Percentiles rank a stretch among this genome's conserved stretches.
These are phyloP conservation scores for Lateolabrax maculatus DNA, from an alignment of 2,797 vertebrate species.

Conservation along the genomic window DNA sequence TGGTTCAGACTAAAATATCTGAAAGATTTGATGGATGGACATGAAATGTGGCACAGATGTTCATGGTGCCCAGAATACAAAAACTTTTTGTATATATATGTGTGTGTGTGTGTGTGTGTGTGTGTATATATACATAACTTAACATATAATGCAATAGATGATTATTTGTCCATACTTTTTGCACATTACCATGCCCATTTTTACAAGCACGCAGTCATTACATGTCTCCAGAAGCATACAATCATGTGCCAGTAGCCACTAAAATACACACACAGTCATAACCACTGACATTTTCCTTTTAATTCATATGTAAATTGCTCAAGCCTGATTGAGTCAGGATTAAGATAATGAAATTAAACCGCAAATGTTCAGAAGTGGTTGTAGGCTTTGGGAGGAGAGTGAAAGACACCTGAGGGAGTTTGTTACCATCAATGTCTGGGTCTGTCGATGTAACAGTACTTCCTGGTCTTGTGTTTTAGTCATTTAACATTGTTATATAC, in stretches of 20 bases:
- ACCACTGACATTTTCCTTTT: constrained; percentile 24
- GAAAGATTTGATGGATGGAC: not conserved
- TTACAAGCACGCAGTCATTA: too few relatives aligned
- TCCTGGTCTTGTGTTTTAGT: constrained; percentile 18
- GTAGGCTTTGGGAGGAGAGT: constrained; percentile 35
- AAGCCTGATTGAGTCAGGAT: constrained; percentile 49
- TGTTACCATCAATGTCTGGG: not conserved
- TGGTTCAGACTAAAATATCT: not conserved
- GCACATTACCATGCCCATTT: too few relatives aligned
- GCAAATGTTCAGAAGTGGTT: constrained; percentile 49
- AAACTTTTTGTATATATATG: too few relatives aligned
- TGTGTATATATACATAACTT: too few relatives aligned
- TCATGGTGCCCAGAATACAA: not conserved
- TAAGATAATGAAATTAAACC: constrained; percentile 60
- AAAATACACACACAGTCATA: constrained; percentile 7
- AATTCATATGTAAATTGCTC: constrained; percentile 59
- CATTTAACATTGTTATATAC: not conserved
- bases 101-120: too few relatives aligned
- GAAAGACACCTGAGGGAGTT: constrained; percentile 36
- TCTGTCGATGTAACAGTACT: constrained; percentile 31
- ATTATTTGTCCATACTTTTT: too few relatives aligned
- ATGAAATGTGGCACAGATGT: not conserved
- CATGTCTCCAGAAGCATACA: too few relatives aligned
- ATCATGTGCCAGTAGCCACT: constrained; percentile 10
- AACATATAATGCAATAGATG: too few relatives aligned